Evolutionary conservation across 2,113 vertebrate species (phyloP), one percentile per base, ranked within the genome.

Genomic region (Hippocampus mohnikei): DNA sequence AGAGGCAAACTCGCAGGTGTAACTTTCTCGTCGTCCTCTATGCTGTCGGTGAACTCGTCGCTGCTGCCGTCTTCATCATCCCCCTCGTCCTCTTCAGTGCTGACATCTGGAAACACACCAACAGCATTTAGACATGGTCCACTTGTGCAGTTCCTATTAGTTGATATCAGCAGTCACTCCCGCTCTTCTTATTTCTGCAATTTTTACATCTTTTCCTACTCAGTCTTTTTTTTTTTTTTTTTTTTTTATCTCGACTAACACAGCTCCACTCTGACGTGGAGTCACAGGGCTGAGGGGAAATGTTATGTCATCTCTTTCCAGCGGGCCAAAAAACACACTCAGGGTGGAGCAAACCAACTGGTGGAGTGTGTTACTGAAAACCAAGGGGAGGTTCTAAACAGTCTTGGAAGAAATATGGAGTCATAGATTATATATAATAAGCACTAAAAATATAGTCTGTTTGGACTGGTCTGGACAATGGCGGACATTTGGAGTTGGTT

Each of bases 1-100:
- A 70, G 81, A 74, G 79, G 69, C 23, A 78, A 18, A 20, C 86
- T 89, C 83, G 71, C 85, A 59, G 82, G 63, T 0, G 76, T 88
- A 77, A 88, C 75, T 77, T 82, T 91, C 41, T 85, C 81, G 41
- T 95, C 92, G 61, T 96, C 92, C 87, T 96, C 94, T 15, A 92
- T 91, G 77, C 93, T 93, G 90, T 93, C 89, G 0, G 92, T 92
- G 86, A 95, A 94, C 77, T 92, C 93, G 0, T 92, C 92, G 27
- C 87, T 85, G 70, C 91, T 93, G 55, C 79, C 87, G 74, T 85
- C 88, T 67, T 87, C 82, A 2, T 90, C 88, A 20, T 87, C 81
- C 2, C 90, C 91, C 56, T 75, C 78, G 29, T 90, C 87, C 59
- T 91, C 89, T 27, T 89, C 90, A 23, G 88, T 84, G 84, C 89